phyloP scores from a whole-genome alignment of 2,113 vertebrate genomes.

The Sphyrna mokarran region DNA sequence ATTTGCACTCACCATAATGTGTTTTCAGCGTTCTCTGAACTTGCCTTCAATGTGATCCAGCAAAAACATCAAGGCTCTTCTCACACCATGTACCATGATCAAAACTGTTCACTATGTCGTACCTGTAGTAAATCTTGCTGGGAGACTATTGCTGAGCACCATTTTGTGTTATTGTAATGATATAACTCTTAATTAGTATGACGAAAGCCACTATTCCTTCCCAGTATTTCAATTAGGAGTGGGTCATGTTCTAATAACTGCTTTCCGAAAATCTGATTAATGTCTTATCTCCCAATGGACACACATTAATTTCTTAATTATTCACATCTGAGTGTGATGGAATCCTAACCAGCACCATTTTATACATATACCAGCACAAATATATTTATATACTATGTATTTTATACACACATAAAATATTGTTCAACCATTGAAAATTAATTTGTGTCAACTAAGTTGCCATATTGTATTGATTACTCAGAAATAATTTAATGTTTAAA shows the following conservation, averaged over 20 bases:
- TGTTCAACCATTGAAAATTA: slow-evolving; percentile 27
- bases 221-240: background rate
- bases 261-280: background rate
- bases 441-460: slow-evolving; percentile 29
- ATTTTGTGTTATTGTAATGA: too few relatives aligned
- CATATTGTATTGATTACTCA: slow-evolving; percentile 15
- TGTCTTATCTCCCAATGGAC: background rate
- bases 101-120: too few relatives aligned
- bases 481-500: slow-evolving; percentile 17
- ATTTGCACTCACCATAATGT: too few relatives aligned
- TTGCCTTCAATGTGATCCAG: too few relatives aligned
- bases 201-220: background rate
- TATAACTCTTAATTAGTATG: background rate
- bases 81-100: too few relatives aligned
- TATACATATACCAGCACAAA: background rate
- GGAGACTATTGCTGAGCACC: too few relatives aligned
- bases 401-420: background rate
- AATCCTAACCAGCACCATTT: background rate
- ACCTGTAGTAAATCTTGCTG: too few relatives aligned
- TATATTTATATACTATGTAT: background rate
- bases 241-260: background rate
- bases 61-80: too few relatives aligned
- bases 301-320: background rate
- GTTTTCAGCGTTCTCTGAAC: too few relatives aligned
- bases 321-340: background rate